These are phyloP conservation scores for Mus spretus DNA, from an alignment of 2,797 vertebrate species.

Conservation along the genomic window DNA sequence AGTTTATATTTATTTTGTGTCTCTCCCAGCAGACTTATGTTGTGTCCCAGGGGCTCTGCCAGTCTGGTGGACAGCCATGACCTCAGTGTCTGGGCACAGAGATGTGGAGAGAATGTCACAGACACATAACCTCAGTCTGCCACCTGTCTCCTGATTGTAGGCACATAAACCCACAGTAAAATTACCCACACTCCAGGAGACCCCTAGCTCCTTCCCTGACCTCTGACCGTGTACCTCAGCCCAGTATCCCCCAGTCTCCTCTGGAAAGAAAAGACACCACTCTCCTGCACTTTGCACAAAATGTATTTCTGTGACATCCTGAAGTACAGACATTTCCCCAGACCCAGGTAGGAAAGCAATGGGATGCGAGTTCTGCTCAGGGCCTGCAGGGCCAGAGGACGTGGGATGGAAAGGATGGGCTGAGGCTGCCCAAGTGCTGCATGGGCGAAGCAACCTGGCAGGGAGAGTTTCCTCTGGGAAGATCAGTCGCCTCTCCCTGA, in stretches of 20 bases:
- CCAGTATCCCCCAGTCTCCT: neutral
- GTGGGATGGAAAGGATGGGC: neutral
- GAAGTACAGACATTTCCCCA: slow-evolving; percentile 78
- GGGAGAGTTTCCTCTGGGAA: neutral
- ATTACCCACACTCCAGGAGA: too few relatives aligned
- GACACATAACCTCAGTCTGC: neutral
- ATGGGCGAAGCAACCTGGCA: neutral
- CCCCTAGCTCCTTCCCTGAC: neutral
- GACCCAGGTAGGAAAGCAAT: slow-evolving; percentile 69
- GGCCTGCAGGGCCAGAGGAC: slow-evolving; percentile 46
- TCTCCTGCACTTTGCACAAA: slow-evolving; percentile 84
- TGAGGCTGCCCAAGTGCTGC: neutral
- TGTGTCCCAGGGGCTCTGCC: neutral
- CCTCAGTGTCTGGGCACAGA: neutral
- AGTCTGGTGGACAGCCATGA: neutral
- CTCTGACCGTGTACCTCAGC: neutral
- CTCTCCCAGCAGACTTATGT: neutral
- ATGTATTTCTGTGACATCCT: slow-evolving; percentile 85
- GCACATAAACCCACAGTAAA: neutral
- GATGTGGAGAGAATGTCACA: neutral
- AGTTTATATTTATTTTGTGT: neutral
- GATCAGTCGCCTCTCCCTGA: neutral
- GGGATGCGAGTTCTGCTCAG: slow-evolving; percentile 38
- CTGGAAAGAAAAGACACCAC: slow-evolving; percentile 43
- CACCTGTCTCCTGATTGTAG: neutral